Evolutionary conservation across 2,888 invertebrate species (phyloP).

Genomic region (Junonia oenone): DNA sequence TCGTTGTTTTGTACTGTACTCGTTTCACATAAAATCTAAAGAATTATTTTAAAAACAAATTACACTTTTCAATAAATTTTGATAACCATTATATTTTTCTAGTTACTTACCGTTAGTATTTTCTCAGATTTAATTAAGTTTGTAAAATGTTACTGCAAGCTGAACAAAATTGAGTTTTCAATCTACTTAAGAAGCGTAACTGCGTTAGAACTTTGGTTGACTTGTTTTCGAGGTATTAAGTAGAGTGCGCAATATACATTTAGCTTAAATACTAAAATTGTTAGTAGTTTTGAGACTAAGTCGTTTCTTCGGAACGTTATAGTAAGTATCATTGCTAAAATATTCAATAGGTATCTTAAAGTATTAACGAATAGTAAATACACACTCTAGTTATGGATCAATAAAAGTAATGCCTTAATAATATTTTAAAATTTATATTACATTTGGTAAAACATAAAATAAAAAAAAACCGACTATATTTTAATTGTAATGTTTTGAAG

Average conservation of each 20-base stretch:
- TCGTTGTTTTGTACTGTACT: background rate
- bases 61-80: background rate
- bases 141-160: slow-evolving; percentile 1
- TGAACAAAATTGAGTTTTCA: slow-evolving; percentile 1
- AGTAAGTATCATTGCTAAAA: no score
- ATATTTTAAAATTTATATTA: no score
- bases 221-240: background rate
- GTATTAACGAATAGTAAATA: no score
- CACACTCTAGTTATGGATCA: no score
- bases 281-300: background rate
- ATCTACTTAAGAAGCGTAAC: background rate
- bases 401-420: no score
- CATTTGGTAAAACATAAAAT: no score
- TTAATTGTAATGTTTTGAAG: no score
- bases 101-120: background rate
- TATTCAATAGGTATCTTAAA: no score
- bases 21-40: background rate
- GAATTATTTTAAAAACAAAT: background rate
- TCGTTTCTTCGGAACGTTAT: background rate
- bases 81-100: background rate
- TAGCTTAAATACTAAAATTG: background rate
- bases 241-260: background rate
- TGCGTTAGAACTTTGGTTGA: background rate
- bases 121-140: background rate
- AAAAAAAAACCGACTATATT: no score